These are phyloP conservation scores for Hylia prasina DNA, from an alignment of 2,113 vertebrate species.

Conservation along the genomic window DNA sequence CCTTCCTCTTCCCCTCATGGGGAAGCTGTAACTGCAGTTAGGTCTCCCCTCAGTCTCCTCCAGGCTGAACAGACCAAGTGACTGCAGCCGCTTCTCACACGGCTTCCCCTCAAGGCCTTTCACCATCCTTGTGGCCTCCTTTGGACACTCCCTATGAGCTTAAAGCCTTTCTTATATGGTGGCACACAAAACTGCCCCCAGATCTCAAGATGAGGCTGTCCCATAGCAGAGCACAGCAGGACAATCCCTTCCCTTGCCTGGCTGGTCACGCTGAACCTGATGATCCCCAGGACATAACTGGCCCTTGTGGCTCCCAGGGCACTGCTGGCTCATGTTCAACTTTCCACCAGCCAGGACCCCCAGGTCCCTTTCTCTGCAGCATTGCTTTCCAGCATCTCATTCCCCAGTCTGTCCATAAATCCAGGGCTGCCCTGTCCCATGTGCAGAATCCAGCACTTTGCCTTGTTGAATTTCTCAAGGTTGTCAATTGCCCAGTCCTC, in stretches of 20 bases:
- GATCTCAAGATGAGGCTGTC: background rate
- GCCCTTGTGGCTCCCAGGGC: background rate
- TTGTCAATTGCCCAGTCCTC: background rate
- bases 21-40: background rate
- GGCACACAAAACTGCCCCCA: background rate
- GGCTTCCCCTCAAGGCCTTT: background rate
- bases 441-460: background rate
- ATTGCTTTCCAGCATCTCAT: background rate
- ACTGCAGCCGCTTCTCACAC: rapidly evolving
- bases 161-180: background rate
- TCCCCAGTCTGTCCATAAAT: background rate
- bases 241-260: background rate
- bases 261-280: background rate
- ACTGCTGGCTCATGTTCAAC: background rate
- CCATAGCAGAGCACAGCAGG: background rate
- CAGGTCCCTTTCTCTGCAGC: background rate
- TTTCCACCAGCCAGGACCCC: background rate
- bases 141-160: background rate
- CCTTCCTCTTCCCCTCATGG: background rate
- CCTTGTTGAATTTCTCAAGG: background rate
- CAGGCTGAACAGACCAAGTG: background rate
- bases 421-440: background rate
- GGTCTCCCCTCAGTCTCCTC: background rate
- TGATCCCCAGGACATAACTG: background rate
- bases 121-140: background rate